Conservation (phyloP, 2,797 vertebrate genomes). For the Glyptemys insculpta region DNA sequence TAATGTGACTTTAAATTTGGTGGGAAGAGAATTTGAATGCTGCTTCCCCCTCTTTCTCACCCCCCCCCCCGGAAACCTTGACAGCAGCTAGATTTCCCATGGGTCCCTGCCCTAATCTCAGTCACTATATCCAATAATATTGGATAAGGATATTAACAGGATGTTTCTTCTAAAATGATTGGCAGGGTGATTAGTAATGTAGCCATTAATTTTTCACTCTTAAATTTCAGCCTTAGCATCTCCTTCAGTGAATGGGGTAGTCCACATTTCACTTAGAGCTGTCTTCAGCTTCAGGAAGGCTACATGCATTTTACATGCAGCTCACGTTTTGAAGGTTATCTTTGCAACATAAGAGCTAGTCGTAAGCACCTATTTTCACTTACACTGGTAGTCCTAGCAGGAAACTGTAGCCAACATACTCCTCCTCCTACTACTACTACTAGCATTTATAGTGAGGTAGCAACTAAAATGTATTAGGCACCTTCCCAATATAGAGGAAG, state of each 20-base stretch:
- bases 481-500: background rate
- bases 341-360: background rate
- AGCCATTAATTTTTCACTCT: background rate
- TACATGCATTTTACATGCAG: background rate
- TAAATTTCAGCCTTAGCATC: background rate
- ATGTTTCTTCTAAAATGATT: background rate
- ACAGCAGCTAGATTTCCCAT: background rate
- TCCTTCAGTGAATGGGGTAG: background rate
- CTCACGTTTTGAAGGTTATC: background rate
- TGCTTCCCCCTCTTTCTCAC: background rate
- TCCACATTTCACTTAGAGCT: background rate
- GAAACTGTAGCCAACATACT: background rate
- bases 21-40: background rate
- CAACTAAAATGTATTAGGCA: background rate
- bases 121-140: background rate
- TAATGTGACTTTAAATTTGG: background rate
- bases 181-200: background rate
- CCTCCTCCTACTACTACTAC: background rate
- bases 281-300: background rate
- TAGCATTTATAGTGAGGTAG: background rate
- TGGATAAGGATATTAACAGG: background rate
- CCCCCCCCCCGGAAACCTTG: background rate
- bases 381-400: accelerated
- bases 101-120: background rate
- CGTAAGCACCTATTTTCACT: background rate